A percentile compares a stretch with the other conserved stretches of the same genome.
phyloP scores from a whole-genome alignment of 2,113 vertebrate genomes.

The Chroicocephalus ridibundus region DNA sequence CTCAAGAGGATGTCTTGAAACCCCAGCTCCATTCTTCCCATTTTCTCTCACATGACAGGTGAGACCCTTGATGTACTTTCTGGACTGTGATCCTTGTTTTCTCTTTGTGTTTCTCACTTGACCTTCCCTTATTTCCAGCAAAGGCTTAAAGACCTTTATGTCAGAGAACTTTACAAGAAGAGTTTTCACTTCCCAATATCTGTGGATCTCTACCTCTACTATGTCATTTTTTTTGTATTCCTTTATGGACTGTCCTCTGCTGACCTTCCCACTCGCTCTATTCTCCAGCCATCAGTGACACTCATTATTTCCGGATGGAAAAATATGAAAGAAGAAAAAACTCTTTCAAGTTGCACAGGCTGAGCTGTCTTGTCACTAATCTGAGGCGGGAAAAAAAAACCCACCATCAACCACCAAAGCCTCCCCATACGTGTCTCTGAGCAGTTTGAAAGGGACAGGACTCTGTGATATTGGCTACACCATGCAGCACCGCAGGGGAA shows the following conservation, averaged over 20 bases:
- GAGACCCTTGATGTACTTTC: not conserved
- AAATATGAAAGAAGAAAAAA: not conserved
- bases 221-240: accelerated
- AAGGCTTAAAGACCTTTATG: not conserved
- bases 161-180: not conserved
- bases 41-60: not conserved
- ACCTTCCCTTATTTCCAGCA: not conserved
- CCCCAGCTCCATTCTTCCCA: accelerated
- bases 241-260: not conserved
- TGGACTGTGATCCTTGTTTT: not conserved
- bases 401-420: not conserved
- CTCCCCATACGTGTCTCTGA: not conserved
- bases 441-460: not conserved
- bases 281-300: not conserved
- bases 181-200: not conserved
- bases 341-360: not conserved
- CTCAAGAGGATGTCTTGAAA: not conserved
- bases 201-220: not conserved
- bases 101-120: not conserved
- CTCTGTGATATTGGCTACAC: not conserved
- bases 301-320: not conserved
- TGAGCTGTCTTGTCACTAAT: not conserved
- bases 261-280: not conserved
- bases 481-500: not conserved
- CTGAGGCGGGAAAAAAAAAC: not conserved